Evolutionary conservation across 2,113 vertebrate genomes (phyloP).

Genomic region (Cranoglanis bouderius): DNA sequence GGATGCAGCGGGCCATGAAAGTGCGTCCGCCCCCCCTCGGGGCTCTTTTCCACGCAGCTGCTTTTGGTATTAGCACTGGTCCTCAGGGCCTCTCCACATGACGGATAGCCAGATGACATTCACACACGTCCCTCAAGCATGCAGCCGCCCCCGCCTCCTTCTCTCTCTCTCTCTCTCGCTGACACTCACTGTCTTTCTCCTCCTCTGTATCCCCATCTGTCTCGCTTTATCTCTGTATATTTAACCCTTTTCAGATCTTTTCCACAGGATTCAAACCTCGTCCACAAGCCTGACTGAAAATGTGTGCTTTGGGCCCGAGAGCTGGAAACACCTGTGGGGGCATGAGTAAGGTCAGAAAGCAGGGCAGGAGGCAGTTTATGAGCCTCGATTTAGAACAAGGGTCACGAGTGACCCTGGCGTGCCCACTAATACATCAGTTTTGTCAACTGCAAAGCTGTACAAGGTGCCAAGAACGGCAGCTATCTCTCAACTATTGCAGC

Average conservation of each 20-base stretch:
- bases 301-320: background rate
- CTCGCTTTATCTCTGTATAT: conserved; percentile 37
- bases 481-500: conserved; percentile 62
- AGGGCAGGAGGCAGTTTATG: conserved; percentile 28
- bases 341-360: conserved; percentile 38
- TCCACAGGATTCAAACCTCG: background rate
- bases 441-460: conserved; percentile 66
- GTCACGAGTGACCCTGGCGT: conserved; percentile 50
- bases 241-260: background rate
- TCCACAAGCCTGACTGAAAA: background rate
- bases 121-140: conserved; percentile 68
- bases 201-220: conserved; percentile 25
- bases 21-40: conserved; percentile 61
- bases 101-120: conserved; percentile 75
- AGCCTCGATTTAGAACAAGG: conserved; percentile 56
- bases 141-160: conserved; percentile 39
- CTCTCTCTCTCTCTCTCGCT: conserved; percentile 46
- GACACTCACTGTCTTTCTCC: conserved; percentile 44
- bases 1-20: conserved; percentile 65
- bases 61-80: conserved; percentile 72
- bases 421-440: conserved; percentile 58
- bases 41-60: conserved; percentile 71
- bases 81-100: conserved; percentile 58
- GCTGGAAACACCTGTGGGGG: conserved; percentile 44
- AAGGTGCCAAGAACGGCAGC: conserved; percentile 64